Evolutionary conservation across 2,888 invertebrate genomes (phyloP).

Genomic region (Asteroscopus sphinx): DNA sequence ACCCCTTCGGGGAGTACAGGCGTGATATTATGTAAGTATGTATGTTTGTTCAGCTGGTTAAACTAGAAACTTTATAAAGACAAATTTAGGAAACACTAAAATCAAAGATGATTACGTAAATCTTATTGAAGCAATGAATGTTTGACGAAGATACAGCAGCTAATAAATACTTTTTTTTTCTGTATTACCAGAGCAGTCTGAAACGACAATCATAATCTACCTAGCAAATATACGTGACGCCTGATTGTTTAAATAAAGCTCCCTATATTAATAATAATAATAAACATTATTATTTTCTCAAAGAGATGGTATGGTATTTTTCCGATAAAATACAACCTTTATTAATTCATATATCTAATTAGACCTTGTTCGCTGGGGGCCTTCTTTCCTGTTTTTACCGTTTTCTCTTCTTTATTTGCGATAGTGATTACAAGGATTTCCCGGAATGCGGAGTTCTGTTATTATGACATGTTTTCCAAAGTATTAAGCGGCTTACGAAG

Average conservation of each 20-base stretch:
- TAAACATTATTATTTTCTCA: constrained; percentile 9
- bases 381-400: neutral
- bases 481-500: neutral
- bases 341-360: constrained; percentile 38
- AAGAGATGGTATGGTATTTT: constrained; percentile 1
- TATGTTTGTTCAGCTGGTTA: too few species aligned
- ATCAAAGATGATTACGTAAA: too few species aligned
- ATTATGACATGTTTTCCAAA: constrained; percentile 2
- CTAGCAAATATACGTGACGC: constrained; percentile 20
- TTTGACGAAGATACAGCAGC: too few species aligned
- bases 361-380: constrained; percentile 6
- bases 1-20: too few species aligned
- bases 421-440: constrained; percentile 23
- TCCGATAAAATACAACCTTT: constrained; percentile 7
- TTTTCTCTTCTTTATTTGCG: constrained; percentile 14
- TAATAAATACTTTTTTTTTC: too few species aligned
- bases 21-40: too few species aligned
- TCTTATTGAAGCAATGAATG: too few species aligned
- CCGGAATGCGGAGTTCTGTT: neutral
- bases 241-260: constrained; percentile 8
- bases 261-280: constrained; percentile 6
- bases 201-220: constrained; percentile 22
- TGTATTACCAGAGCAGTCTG: constrained; percentile 1
- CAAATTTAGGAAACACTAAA: too few species aligned
- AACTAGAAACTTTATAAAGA: too few species aligned